A percentile compares a stretch with the other conserved stretches of the same genome.
phyloP scores from a whole-genome alignment of 2,888 invertebrate genomes.

The Brachypterus glaber region DNA sequence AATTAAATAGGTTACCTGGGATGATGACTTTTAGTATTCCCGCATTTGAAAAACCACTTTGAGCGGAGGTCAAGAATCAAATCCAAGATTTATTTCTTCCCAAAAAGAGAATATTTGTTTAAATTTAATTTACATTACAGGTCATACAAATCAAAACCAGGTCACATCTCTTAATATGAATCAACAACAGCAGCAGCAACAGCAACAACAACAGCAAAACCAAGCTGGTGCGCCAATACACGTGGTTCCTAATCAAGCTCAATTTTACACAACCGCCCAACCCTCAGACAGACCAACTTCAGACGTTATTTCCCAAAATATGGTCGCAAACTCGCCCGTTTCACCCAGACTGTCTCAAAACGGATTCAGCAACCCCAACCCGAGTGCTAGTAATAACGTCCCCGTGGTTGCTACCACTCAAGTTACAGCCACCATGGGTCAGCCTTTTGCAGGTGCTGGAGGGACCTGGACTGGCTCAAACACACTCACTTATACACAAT shows the following conservation, averaged over 20 bases:
- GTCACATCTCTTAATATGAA: slow-evolving; percentile 27
- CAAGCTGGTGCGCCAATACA: slow-evolving; percentile 27
- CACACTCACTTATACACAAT: slow-evolving; percentile 87
- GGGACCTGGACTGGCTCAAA: slow-evolving; percentile 83
- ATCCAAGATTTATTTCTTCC: no score
- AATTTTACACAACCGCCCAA: slow-evolving; percentile 30
- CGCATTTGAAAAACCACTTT: no score
- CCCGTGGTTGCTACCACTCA: slow-evolving; percentile 25
- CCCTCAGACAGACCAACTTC: slow-evolving; percentile 27
- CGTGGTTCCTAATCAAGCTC: slow-evolving; percentile 27
- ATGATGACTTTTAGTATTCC: no score
- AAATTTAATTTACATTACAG: no score
- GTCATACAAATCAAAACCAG: slow-evolving; percentile 30
- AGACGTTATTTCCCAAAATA: slow-evolving; percentile 29
- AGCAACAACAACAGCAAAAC: slow-evolving; percentile 25
- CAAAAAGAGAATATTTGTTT: no score
- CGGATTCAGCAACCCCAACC: slow-evolving; percentile 36
- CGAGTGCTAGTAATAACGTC: slow-evolving; percentile 19
- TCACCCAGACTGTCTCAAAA: slow-evolving; percentile 46
- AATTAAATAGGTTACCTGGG: no score
- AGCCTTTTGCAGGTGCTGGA: slow-evolving; percentile 41
- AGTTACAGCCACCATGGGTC: slow-evolving; percentile 29
- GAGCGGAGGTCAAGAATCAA: no score
- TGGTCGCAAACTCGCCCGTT: slow-evolving; percentile 42
- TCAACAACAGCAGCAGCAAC: slow-evolving; percentile 17